A percentile compares a stretch with the other conserved stretches of the same genome.
Evolutionary conservation across 64 coral and sea anemone genomes (phyloP).

Genomic region (Pachyseris speciosa): DNA sequence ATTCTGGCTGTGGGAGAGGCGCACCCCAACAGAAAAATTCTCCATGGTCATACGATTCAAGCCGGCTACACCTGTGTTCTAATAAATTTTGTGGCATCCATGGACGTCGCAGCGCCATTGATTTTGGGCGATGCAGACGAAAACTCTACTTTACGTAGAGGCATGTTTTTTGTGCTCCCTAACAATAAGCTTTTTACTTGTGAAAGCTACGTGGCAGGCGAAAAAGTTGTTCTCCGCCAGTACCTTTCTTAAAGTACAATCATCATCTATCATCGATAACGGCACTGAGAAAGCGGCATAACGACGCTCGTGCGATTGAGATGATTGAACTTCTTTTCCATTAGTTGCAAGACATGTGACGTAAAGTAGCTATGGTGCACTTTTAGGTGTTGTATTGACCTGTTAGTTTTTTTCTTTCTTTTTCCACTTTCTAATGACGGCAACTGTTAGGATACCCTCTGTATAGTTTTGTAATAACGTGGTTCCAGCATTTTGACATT

Average conservation of each 20-base stretch:
- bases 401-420: too few species aligned
- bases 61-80: not conserved
- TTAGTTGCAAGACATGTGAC: too few species aligned
- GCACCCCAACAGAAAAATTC: not conserved
- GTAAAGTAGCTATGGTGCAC: too few species aligned
- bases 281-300: too few species aligned
- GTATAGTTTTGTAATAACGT: too few species aligned
- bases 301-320: too few species aligned
- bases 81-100: not conserved
- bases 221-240: not conserved
- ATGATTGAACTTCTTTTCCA: too few species aligned
- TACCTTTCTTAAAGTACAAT: not conserved
- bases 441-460: too few species aligned
- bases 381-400: too few species aligned
- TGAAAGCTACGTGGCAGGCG: not conserved
- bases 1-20: slow-evolving; percentile 15
- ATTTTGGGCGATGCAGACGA: slow-evolving; percentile 24
- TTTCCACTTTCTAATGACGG: too few species aligned
- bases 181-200: slow-evolving; percentile 12
- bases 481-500: too few species aligned
- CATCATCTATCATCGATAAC: too few species aligned
- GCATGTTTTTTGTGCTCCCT: slow-evolving; percentile 9
- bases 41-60: slow-evolving; percentile 23
- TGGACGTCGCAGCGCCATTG: not conserved
- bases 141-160: not conserved